These are phyloP conservation scores for Danio kyathit DNA, from an alignment of 2,797 vertebrate genomes.

Conservation along the genomic window DNA sequence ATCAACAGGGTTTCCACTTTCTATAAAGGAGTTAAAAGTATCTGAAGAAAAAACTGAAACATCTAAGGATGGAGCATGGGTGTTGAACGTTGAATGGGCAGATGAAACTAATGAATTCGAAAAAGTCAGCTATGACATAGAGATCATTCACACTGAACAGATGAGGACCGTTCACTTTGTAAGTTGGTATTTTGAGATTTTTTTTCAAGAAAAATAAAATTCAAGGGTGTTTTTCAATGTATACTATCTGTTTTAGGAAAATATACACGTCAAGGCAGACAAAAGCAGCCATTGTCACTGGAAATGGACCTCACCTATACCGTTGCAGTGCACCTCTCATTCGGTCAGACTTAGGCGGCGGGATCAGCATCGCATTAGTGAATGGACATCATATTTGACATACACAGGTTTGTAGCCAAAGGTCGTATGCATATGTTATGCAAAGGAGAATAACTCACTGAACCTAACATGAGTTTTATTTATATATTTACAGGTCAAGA, in stretches of 20 bases:
- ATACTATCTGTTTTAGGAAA: slow-evolving; percentile 62
- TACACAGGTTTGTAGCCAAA: slow-evolving; percentile 58
- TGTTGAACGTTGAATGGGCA: slow-evolving; percentile 65
- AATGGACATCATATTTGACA: slow-evolving; percentile 52
- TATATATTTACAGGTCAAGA: slow-evolving; percentile 45
- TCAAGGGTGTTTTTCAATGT: neutral
- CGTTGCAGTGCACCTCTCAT: slow-evolving; percentile 67
- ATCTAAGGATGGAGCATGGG: neutral
- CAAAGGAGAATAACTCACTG: slow-evolving; percentile 4
- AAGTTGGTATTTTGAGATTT: neutral
- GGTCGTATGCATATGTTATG: neutral
- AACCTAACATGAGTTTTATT: neutral
- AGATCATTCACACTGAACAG: slow-evolving; percentile 59
- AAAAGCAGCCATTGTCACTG: slow-evolving; percentile 61
- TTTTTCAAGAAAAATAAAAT: neutral
- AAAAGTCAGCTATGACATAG: slow-evolving; percentile 65
- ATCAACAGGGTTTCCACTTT: slow-evolving; percentile 25
- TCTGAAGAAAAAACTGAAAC: neutral
- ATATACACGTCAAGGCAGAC: slow-evolving; percentile 54
- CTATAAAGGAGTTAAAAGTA: slow-evolving; percentile 24
- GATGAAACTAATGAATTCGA: slow-evolving; percentile 47
- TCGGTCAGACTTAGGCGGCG: slow-evolving; percentile 63
- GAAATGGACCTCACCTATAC: slow-evolving; percentile 72
- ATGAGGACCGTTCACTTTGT: slow-evolving; percentile 43
- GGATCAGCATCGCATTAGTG: slow-evolving; percentile 52